Conservation (phyloP, 2,888 invertebrate species). For the Melinopterus prodromus region DNA sequence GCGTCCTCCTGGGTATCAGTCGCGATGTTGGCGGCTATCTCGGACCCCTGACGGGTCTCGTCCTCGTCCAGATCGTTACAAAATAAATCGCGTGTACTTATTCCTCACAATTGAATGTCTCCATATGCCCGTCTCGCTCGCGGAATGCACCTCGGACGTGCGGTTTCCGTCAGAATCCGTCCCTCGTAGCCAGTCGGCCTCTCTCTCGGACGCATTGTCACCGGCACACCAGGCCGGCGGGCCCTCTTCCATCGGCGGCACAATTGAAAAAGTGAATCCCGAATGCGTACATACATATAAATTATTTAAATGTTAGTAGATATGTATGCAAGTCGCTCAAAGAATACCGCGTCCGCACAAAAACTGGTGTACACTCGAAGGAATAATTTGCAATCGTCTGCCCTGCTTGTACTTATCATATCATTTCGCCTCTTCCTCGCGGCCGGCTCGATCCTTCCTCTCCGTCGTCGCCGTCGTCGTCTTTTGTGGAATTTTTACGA, state of each 20-base stretch:
- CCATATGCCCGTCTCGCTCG: constrained; percentile 43
- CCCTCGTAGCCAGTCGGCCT: constrained; percentile 43
- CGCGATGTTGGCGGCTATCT: background rate
- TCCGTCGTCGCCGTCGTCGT: constrained; percentile 6
- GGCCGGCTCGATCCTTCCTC: constrained; percentile 26
- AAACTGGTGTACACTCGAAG: constrained; percentile 58
- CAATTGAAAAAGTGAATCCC: constrained; percentile 58
- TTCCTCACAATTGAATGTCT: constrained; percentile 54
- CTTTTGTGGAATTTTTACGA: constrained; percentile 26
- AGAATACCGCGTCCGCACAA: constrained; percentile 58
- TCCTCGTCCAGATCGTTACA: constrained; percentile 41
- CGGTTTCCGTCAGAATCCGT: constrained; percentile 45
- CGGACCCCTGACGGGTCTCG: background rate
- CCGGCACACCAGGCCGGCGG: background rate
- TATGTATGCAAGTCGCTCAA: constrained; percentile 62
- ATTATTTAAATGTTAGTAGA: constrained; percentile 62
- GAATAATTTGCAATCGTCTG: constrained; percentile 55
- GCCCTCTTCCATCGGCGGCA: constrained; percentile 46
- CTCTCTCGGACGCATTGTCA: constrained; percentile 55
- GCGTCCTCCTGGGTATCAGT: background rate
- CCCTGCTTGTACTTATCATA: constrained; percentile 50
- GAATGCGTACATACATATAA: constrained; percentile 61
- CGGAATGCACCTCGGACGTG: constrained; percentile 24
- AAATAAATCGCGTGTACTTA: constrained; percentile 54
- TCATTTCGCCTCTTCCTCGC: constrained; percentile 49